Evolutionary conservation across 1,140 invertebrate species (phyloP).

Genomic region (Apis florea): DNA sequence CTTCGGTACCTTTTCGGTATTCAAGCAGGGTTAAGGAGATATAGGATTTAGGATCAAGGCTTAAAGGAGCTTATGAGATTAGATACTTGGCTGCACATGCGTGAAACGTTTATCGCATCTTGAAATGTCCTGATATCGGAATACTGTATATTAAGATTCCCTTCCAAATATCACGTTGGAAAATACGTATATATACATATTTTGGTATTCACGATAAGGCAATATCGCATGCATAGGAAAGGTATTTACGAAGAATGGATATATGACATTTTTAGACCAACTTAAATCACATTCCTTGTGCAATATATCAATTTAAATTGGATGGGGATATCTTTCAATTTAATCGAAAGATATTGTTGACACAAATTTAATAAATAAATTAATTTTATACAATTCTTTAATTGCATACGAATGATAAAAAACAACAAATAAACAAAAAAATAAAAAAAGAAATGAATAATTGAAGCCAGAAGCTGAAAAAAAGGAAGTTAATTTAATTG

Average conservation of each 20-base stretch:
- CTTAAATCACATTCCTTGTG: background rate
- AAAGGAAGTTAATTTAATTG: background rate
- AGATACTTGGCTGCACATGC: background rate
- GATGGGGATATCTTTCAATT: too few species aligned
- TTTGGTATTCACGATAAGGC: conserved; percentile 13
- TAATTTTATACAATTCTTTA: too few species aligned
- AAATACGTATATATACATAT: background rate
- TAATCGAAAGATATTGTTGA: too few species aligned
- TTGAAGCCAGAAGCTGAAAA: background rate
- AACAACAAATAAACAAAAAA: too few species aligned
- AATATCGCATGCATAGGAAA: background rate
- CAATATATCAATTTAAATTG: background rate
- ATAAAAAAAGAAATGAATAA: too few species aligned
- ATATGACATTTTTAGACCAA: background rate
- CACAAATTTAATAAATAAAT: too few species aligned
- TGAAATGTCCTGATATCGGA: background rate
- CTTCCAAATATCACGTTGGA: background rate
- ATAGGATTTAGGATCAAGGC: background rate
- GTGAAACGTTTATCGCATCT: background rate
- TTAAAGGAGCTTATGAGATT: background rate
- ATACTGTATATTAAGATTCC: background rate
- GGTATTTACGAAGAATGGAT: conserved; percentile 7
- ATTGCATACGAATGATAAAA: too few species aligned
- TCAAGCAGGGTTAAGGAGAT: background rate
- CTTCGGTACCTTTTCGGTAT: background rate